These are phyloP conservation scores for Leucophenga varia DNA, from an alignment of 1,140 invertebrate species.

Conservation along the genomic window DNA sequence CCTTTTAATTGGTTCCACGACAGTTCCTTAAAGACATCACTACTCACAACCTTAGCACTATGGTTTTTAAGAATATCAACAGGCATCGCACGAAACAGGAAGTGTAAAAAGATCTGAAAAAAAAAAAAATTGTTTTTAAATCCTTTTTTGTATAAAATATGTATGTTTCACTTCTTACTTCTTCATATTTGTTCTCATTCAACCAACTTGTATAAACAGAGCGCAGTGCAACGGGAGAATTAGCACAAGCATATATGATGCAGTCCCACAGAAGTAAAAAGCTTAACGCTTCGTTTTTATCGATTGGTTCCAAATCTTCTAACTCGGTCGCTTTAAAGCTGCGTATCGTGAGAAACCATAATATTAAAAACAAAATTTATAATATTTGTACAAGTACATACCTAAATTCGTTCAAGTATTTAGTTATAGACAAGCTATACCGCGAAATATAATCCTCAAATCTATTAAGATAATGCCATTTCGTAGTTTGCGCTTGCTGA, in stretches of 20 bases:
- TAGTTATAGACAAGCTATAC: conserved; percentile 33
- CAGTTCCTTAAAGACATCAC: conserved; percentile 39
- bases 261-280: conserved; percentile 77
- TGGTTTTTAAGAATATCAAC: conserved; percentile 52
- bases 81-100: conserved; percentile 52
- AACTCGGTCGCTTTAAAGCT: conserved; percentile 47
- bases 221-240: conserved; percentile 67
- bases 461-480: conserved; percentile 58
- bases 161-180: conserved; percentile 23
- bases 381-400: conserved; percentile 2
- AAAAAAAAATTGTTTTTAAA: conserved; percentile 26
- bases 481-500: conserved; percentile 12
- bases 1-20: conserved; percentile 42
- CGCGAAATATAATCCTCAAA: conserved; percentile 60
- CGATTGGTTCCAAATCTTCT: conserved; percentile 36
- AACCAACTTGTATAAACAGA: conserved; percentile 72
- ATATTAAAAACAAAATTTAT: too few relatives aligned
- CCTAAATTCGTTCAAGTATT: conserved; percentile 47
- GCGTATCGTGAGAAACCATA: too few relatives aligned
- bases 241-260: conserved; percentile 68
- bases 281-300: conserved; percentile 30
- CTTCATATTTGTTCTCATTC: conserved; percentile 59
- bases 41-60: conserved; percentile 40
- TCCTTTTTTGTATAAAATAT: conserved; percentile 9
- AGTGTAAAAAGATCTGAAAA: conserved; percentile 47